Conservation (phyloP, 2,888 invertebrate species). For the Drosophila neoperkinsi region DNA sequence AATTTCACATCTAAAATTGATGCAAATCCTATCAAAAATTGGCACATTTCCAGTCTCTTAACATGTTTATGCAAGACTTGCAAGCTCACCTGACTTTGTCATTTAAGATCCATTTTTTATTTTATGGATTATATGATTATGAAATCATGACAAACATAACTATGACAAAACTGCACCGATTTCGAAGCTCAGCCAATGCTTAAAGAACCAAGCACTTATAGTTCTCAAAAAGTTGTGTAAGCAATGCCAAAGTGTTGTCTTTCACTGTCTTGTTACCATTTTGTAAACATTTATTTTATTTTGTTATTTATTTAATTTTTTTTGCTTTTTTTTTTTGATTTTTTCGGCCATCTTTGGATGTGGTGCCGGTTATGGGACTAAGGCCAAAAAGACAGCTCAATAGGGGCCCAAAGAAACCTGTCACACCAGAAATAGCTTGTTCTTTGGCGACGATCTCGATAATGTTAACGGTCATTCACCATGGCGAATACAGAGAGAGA, state of each 20-base stretch:
- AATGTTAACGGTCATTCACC: slow-evolving; percentile 76
- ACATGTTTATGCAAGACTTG: too few relatives aligned
- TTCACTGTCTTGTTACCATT: slow-evolving; percentile 14
- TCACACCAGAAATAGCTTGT: slow-evolving; percentile 48
- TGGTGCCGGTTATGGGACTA: slow-evolving; percentile 3
- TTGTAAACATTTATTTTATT: neutral
- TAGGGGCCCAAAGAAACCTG: slow-evolving; percentile 48
- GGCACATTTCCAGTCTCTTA: neutral
- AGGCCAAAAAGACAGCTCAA: slow-evolving; percentile 25
- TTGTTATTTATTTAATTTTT: slow-evolving; percentile 8
- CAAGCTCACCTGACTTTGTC: neutral
- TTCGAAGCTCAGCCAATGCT: neutral
- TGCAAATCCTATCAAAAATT: neutral
- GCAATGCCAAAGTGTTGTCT: neutral
- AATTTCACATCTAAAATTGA: neutral
- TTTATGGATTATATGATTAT: too few relatives aligned
- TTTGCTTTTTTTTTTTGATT: neutral
- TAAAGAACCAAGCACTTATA: neutral
- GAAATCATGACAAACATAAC: neutral
- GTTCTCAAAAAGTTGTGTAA: neutral
- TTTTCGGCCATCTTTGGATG: slow-evolving; percentile 24
- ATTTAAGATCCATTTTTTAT: neutral
- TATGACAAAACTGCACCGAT: neutral
- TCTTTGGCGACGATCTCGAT: slow-evolving; percentile 54
- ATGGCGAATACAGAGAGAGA: slow-evolving; percentile 8